A percentile compares a stretch with the other conserved stretches of the same genome.
Evolutionary conservation across 2,888 invertebrate species (phyloP).

Genomic region (Temnothorax unifasciatus): DNA sequence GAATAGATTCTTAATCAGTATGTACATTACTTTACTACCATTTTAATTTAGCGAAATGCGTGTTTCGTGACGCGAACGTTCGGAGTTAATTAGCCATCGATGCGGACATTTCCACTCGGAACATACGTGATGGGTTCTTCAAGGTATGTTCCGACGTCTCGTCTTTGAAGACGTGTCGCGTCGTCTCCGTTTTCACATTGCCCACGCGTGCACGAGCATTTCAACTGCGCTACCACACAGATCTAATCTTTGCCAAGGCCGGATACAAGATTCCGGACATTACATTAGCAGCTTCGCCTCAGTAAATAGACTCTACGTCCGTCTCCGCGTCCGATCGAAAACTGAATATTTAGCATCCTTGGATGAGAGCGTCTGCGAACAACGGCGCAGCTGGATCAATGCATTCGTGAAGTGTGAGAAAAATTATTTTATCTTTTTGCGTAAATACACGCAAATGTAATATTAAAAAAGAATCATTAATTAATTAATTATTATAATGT

Average conservation of each 20-base stretch:
- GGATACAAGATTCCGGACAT: constrained; percentile 39
- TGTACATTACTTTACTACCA: background rate
- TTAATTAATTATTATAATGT: background rate
- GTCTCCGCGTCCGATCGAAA: constrained; percentile 8
- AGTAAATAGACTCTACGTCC: constrained; percentile 36
- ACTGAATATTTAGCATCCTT: constrained; percentile 30
- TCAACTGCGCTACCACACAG: constrained; percentile 28
- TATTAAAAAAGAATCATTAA: background rate
- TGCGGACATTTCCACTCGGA: background rate
- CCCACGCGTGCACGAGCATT: constrained; percentile 9
- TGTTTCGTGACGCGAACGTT: constrained; percentile 18
- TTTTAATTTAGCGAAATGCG: constrained; percentile 13
- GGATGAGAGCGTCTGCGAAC: background rate
- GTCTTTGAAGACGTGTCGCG: constrained; percentile 20
- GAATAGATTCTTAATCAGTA: background rate
- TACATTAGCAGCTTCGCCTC: constrained; percentile 39
- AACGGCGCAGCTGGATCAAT: background rate
- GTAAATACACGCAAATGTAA: background rate
- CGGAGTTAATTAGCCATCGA: constrained; percentile 34
- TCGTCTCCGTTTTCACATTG: constrained; percentile 18
- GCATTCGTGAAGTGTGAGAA: background rate
- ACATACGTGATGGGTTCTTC: background rate
- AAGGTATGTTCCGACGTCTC: background rate
- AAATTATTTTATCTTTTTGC: background rate
- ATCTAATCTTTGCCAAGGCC: constrained; percentile 48